Evolutionary conservation across 2,797 vertebrate genomes (phyloP).

Genomic region (Selene dorsalis): DNA sequence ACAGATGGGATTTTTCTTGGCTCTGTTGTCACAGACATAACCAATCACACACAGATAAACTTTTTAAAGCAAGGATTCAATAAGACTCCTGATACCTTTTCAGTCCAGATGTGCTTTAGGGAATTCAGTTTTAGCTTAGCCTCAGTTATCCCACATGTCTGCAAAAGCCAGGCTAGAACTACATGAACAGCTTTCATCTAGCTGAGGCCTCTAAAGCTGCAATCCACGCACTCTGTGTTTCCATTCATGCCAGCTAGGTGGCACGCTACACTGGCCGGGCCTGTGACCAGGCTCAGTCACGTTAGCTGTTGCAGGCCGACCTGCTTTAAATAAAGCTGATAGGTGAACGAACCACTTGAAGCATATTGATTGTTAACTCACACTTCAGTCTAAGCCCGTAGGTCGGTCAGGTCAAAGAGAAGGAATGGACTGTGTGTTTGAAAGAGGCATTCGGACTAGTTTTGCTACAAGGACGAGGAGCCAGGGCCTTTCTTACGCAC

Average conservation of each 20-base stretch:
- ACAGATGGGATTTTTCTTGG: constrained; percentile 60
- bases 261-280: constrained; percentile 39
- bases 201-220: constrained; percentile 60
- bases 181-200: constrained; percentile 52
- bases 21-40: constrained; percentile 22
- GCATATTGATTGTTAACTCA: constrained; percentile 41
- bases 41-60: constrained; percentile 52
- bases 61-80: constrained; percentile 27
- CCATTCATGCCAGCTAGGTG: constrained; percentile 44
- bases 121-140: constrained; percentile 33
- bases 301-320: constrained; percentile 35
- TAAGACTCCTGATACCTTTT: constrained; percentile 8
- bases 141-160: constrained; percentile 34
- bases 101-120: constrained; percentile 31
- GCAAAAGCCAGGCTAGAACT: constrained; percentile 27
- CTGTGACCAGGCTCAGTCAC: constrained; percentile 32
- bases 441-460: constrained; percentile 1
- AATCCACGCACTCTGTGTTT: constrained; percentile 41
- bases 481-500: constrained; percentile 14
- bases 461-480: constrained; percentile 15
- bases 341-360: constrained; percentile 28
- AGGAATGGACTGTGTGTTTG: constrained; percentile 25
- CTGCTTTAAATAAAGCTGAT: constrained; percentile 52
- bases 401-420: constrained; percentile 42
- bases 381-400: constrained; percentile 31